Percentiles rank a stretch among this genome's conserved stretches.
Evolutionary conservation across 2,113 vertebrate genomes (phyloP).

Genomic region (Anoura caudifer): DNA sequence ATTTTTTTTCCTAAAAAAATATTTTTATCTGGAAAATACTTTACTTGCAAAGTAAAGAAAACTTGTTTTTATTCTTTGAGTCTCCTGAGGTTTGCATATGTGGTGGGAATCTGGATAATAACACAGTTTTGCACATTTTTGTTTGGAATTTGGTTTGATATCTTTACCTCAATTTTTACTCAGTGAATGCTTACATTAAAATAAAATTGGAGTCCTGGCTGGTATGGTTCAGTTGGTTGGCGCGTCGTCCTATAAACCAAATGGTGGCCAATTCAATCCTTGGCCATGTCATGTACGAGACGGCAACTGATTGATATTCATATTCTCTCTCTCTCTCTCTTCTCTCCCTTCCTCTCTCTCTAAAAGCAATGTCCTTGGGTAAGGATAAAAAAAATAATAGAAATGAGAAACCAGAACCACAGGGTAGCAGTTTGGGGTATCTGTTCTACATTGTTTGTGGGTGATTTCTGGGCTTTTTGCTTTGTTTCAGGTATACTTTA

Average conservation of each 20-base stretch:
- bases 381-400: neutral
- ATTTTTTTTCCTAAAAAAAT: neutral
- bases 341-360: too few species aligned
- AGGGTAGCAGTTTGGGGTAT: neutral
- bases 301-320: too few species aligned
- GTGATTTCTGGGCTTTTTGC: neutral
- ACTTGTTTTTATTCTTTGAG: neutral
- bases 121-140: neutral
- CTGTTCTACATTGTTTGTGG: neutral
- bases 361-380: too few species aligned
- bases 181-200: neutral
- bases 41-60: neutral
- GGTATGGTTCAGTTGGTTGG: too few species aligned
- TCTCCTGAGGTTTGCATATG: neutral
- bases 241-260: too few species aligned
- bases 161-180: constrained; percentile 10
- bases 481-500: constrained; percentile 2
- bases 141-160: neutral
- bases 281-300: too few species aligned
- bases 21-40: neutral
- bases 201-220: neutral
- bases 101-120: constrained; percentile 7
- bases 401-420: neutral
- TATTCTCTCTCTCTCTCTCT: too few species aligned
- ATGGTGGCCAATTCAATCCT: too few species aligned